Evolutionary conservation across 2,888 invertebrate species (phyloP), one percentile per base, ranked within the genome.

Genomic region (Dicranocentrus wangi): DNA sequence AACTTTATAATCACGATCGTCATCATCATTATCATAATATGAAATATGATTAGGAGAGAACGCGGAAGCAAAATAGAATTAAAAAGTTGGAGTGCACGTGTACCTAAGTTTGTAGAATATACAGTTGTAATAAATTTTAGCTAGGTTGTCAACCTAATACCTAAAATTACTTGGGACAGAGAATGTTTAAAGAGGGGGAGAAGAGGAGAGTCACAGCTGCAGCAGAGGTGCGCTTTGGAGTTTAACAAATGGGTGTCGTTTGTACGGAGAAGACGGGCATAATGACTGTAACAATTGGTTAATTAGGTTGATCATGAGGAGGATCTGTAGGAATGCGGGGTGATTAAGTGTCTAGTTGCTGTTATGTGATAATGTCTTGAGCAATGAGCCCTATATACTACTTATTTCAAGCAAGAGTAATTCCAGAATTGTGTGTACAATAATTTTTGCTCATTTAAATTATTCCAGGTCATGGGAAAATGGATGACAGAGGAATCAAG

Each of bases 381-480:
- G 43, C 13, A 13, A 23, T 32, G 19, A 27, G 10, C n/a, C n/a
- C n/a, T n/a, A n/a, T n/a, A n/a, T n/a, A n/a, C n/a, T n/a, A n/a
- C n/a, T n/a, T n/a, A n/a, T n/a, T n/a, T n/a, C n/a, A n/a, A n/a
- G n/a, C n/a, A n/a, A n/a, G n/a, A n/a, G n/a, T n/a, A n/a, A n/a
- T n/a, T n/a, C n/a, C n/a, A n/a, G n/a, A n/a, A n/a, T n/a, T n/a
- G n/a, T n/a, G n/a, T n/a, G n/a, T n/a, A n/a, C n/a, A n/a, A n/a
- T n/a, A n/a, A 32, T 32, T 32, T 32, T 32, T 32, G n/a, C n/a
- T n/a, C 10, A 32, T 32, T 32, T 32, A 32, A 32, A 32, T 7
- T 7, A 21, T 75, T 65, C 1, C 81, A 83, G 83, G 83, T 81
- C 81, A 83, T 83, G 83, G 83, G 81, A 83, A 83, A 77, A 83